A percentile compares a stretch with the other conserved stretches of the same genome.
Evolutionary conservation across 2,888 invertebrate genomes (phyloP).

Genomic region (Nebria salina): DNA sequence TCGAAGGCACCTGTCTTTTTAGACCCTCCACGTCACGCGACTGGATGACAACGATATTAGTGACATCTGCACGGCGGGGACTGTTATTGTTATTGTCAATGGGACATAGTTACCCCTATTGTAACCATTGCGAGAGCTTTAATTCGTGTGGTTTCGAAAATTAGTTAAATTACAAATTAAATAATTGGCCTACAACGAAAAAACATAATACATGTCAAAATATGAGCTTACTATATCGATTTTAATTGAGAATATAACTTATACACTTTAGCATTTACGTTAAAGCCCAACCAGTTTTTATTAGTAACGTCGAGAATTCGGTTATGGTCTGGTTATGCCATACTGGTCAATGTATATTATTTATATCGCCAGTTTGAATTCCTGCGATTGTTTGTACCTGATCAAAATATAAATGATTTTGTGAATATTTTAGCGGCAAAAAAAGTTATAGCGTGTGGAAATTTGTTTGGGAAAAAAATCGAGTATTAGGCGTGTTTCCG

Average conservation of each 20-base stretch:
- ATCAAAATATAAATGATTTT: conserved; percentile 28
- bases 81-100: conserved; percentile 11
- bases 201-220: not conserved
- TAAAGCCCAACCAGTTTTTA: too few relatives aligned
- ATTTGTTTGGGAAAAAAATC: too few relatives aligned
- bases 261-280: too few relatives aligned
- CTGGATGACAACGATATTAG: conserved; percentile 29
- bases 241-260: too few relatives aligned
- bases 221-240: too few relatives aligned
- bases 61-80: conserved; percentile 33
- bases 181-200: not conserved
- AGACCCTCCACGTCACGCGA: conserved; percentile 38
- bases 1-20: conserved; percentile 12
- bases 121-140: not conserved
- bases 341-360: conserved; percentile 43
- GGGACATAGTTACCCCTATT: conserved; percentile 11
- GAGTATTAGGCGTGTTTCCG: not conserved
- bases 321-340: conserved; percentile 57
- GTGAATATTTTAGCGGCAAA: not conserved
- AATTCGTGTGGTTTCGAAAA: not conserved
- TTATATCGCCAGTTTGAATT: conserved; percentile 26
- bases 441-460: not conserved
- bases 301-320: conserved; percentile 51
- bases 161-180: not conserved
- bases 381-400: conserved; percentile 9